Percentiles rank a stretch among this genome's conserved stretches.
Evolutionary conservation across 2,113 vertebrate species (phyloP).

Genomic region (Elgaria multicarinata): DNA sequence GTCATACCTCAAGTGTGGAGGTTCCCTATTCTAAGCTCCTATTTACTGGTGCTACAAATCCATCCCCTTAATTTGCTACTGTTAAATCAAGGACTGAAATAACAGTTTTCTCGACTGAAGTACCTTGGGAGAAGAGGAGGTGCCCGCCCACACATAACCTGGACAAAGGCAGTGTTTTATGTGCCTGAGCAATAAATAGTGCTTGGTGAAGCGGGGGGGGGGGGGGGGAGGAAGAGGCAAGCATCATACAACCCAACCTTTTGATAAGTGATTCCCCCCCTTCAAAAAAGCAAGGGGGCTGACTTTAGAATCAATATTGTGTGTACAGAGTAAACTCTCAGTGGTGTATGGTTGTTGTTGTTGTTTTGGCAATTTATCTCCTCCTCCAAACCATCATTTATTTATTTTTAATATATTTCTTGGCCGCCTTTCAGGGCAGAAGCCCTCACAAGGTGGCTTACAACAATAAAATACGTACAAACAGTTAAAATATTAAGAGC

Average conservation of each 20-base stretch:
- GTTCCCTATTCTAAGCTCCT: not conserved
- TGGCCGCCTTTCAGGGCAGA: too few species aligned
- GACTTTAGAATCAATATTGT: conserved; percentile 39
- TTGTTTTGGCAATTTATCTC: not conserved
- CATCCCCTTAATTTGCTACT: not conserved
- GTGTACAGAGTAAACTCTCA: conserved; percentile 13
- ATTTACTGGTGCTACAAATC: not conserved
- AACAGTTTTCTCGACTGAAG: not conserved
- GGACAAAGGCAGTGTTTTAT: conserved; percentile 55
- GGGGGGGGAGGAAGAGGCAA: too few species aligned
- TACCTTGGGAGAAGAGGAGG: conserved; percentile 29
- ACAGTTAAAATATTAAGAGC: too few species aligned
- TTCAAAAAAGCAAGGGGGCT: conserved; percentile 9
- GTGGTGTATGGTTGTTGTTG: not conserved
- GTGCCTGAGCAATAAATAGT: conserved; percentile 43
- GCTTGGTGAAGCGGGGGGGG: not conserved
- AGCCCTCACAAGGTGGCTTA: too few species aligned
- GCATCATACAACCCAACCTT: not conserved
- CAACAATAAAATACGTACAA: too few species aligned
- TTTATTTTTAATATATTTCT: too few species aligned
- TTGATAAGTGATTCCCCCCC: not conserved
- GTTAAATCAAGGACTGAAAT: conserved; percentile 42
- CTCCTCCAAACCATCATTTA: too few species aligned
- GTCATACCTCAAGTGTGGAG: not conserved
- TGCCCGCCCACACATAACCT: conserved; percentile 27